A percentile compares a stretch with the other conserved stretches of the same genome.
These are phyloP conservation scores for Silurus lanzhouensis DNA, from an alignment of 2,797 vertebrate genomes.

Conservation along the genomic window DNA sequence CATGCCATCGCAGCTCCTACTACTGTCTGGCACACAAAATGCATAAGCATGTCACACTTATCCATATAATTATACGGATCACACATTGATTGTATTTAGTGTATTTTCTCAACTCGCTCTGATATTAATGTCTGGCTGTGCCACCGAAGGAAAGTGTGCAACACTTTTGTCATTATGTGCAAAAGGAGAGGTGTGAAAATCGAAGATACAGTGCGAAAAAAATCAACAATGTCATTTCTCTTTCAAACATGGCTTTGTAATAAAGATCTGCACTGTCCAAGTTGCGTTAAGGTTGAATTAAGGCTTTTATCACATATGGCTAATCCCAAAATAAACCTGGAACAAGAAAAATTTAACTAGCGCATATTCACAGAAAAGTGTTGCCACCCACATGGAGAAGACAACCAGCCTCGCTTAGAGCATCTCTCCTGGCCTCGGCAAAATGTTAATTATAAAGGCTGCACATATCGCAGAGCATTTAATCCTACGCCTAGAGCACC, in stretches of 20 bases:
- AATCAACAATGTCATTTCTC: not conserved
- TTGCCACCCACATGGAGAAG: not conserved
- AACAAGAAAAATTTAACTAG: conserved; percentile 4
- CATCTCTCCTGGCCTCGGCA: conserved; percentile 6
- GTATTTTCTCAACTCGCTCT: not conserved
- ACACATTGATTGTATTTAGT: not conserved
- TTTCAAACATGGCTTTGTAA: not conserved
- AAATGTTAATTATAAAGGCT: conserved; percentile 39
- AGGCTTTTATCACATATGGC: conserved; percentile 6
- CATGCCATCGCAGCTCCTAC: not conserved
- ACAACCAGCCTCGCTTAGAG: conserved; percentile 18
- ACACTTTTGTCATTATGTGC: conserved; percentile 5
- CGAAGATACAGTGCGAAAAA: not conserved
- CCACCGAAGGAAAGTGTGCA: not conserved
- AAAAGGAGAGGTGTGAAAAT: conserved; percentile 5
- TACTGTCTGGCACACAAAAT: not conserved
- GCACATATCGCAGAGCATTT: conserved; percentile 14
- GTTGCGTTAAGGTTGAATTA: not conserved
- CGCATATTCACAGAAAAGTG: conserved; percentile 8
- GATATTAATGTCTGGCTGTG: not conserved
- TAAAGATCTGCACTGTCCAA: not conserved
- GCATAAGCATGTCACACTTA: not conserved
- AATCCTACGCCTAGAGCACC: not conserved
- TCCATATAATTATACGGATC: not conserved
- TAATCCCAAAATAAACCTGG: conserved; percentile 15